Evolutionary conservation across 2,888 invertebrate species (phyloP).

Genomic region (Electrophaes corylata): DNA sequence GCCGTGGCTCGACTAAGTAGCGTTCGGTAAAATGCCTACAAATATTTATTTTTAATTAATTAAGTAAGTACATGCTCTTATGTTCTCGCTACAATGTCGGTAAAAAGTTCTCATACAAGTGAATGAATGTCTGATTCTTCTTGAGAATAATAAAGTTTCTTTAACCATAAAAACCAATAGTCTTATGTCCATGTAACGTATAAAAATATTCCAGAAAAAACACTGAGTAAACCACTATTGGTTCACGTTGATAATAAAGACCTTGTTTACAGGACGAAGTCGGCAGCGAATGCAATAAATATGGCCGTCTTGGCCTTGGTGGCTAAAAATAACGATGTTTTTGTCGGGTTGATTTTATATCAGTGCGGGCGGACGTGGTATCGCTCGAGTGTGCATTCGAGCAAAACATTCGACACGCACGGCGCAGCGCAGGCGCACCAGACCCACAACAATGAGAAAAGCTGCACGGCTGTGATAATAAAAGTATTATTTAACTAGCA

Average conservation of each 20-base stretch:
- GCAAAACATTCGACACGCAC: conserved; percentile 40
- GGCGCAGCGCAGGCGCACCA: conserved; percentile 31
- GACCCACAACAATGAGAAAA: conserved; percentile 3
- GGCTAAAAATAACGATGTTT: conserved; percentile 77
- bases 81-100: neutral
- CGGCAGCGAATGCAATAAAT: conserved; percentile 73
- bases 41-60: no score
- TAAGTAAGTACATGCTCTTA: no score
- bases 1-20: no score
- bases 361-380: conserved; percentile 53
- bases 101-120: no score
- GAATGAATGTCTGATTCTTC: no score
- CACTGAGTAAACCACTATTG: conserved; percentile 28
- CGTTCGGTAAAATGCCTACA: no score
- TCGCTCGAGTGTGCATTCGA: conserved; percentile 44
- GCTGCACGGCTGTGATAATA: conserved; percentile 1
- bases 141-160: no score
- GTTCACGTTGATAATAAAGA: conserved; percentile 50
- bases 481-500: no score
- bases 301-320: conserved; percentile 76
- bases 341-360: conserved; percentile 75
- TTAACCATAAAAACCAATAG: no score
- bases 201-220: conserved; percentile 26
- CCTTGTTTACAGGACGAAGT: conserved; percentile 70
- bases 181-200: no score